A percentile compares a stretch with the other conserved stretches of the same genome.
Evolutionary conservation across 2,888 invertebrate species (phyloP).

Genomic region (Catocala sponsa): DNA sequence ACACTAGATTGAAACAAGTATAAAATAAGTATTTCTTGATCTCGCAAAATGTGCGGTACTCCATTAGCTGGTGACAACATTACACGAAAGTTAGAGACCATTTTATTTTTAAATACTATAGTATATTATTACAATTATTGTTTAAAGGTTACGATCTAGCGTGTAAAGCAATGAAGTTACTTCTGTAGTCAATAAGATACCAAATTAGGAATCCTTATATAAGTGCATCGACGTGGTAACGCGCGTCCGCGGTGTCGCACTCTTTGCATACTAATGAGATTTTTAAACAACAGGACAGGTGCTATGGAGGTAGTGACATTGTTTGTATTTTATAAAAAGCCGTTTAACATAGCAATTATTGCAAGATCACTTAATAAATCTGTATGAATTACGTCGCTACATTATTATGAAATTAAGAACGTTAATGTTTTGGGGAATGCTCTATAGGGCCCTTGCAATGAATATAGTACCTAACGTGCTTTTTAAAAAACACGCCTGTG

Average conservation of each 20-base stretch:
- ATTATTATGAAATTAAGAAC: too few species aligned
- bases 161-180: constrained; percentile 13
- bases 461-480: too few species aligned
- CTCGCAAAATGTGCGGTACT: too few species aligned
- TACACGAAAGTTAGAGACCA: too few species aligned
- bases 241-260: constrained; percentile 20
- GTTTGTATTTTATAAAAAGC: not conserved
- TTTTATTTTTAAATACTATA: not conserved
- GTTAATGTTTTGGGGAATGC: too few species aligned
- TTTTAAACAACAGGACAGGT: constrained; percentile 8
- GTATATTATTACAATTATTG: not conserved
- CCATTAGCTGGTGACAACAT: too few species aligned
- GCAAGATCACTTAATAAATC: too few species aligned
- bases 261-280: constrained; percentile 44
- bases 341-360: too few species aligned
- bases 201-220: constrained; percentile 35
- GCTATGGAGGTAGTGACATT: not conserved
- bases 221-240: constrained; percentile 12
- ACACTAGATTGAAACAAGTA: constrained; percentile 9
- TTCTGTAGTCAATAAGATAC: constrained; percentile 30
- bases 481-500: too few species aligned
- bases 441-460: too few species aligned
- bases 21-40: too few species aligned
- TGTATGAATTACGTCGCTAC: too few species aligned
- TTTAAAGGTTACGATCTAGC: not conserved